A percentile compares a stretch with the other conserved stretches of the same genome.
phyloP scores from a whole-genome alignment of 1,140 invertebrate species.

The Orius laevigatus region DNA sequence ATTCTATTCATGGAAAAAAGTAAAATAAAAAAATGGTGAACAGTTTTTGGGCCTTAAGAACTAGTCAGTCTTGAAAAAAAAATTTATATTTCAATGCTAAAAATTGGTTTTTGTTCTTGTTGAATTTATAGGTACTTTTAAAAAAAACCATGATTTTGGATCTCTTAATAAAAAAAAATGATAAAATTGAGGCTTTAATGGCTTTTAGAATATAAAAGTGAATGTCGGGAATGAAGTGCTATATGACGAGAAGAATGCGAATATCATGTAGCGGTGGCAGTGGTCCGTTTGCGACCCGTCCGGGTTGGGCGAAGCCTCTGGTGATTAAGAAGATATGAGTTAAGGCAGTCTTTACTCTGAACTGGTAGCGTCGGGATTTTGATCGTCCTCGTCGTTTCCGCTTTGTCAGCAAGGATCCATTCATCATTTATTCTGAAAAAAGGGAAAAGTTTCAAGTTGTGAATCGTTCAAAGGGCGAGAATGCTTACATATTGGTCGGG shows the following conservation, averaged over 20 bases:
- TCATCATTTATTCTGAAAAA: constrained; percentile 7
- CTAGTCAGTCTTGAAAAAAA: constrained; percentile 10
- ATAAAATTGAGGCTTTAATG: not conserved
- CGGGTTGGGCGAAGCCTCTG: not conserved
- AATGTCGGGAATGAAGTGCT: not conserved
- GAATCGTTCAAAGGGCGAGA: not conserved
- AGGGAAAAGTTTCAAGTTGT: not conserved
- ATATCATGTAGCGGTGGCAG: constrained; percentile 11
- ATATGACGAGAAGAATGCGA: not conserved
- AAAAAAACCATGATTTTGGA: not conserved
- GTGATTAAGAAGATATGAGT: not conserved
- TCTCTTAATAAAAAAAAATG: constrained; percentile 8
- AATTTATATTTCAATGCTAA: not conserved
- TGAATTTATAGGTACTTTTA: constrained; percentile 8
- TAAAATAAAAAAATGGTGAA: constrained; percentile 11
- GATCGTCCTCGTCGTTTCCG: not conserved
- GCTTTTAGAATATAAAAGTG: not conserved
- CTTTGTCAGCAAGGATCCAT: constrained; percentile 4
- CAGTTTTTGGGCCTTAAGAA: constrained; percentile 7
- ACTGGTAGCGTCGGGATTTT: constrained; percentile 1
- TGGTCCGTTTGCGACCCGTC: not conserved
- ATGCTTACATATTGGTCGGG: constrained; percentile 50
- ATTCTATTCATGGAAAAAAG: not conserved
- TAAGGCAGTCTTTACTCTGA: constrained; percentile 8
- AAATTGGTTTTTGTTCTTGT: constrained; percentile 5